Evolutionary conservation across 2,113 vertebrate genomes (phyloP).

Genomic region (Ceratotherium simum): DNA sequence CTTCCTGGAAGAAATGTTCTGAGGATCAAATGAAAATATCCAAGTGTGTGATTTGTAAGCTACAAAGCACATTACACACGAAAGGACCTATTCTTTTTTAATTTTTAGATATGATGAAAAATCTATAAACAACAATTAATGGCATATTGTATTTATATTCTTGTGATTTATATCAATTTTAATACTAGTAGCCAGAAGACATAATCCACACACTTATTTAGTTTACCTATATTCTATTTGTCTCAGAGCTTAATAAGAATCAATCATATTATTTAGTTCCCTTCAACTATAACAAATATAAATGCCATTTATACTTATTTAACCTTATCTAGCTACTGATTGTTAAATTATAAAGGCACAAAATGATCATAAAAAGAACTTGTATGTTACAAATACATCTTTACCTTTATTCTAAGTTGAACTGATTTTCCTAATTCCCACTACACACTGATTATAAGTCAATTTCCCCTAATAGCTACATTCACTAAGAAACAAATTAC

Average conservation of each 20-base stretch:
- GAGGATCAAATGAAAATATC: neutral
- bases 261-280: neutral
- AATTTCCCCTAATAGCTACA: neutral
- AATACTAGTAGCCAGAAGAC: neutral
- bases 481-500: conserved; percentile 12
- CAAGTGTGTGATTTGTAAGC: neutral
- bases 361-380: neutral
- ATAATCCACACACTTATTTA: neutral
- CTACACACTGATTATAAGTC: neutral
- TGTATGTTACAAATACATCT: neutral
- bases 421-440: neutral
- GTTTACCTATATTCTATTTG: conserved; percentile 5
- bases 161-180: neutral
- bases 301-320: neutral
- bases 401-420: conserved; percentile 29
- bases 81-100: neutral
- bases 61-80: neutral
- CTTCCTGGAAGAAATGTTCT: neutral
- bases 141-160: neutral
- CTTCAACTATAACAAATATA: conserved; percentile 16
- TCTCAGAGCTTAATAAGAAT: conserved; percentile 14
- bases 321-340: neutral
- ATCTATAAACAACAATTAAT: neutral
- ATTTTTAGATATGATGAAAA: neutral
- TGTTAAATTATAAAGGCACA: neutral